Evolutionary conservation across 2,797 vertebrate genomes (phyloP), one percentile per base, ranked within the genome.

Genomic region (Eurystomus glaucurus): DNA sequence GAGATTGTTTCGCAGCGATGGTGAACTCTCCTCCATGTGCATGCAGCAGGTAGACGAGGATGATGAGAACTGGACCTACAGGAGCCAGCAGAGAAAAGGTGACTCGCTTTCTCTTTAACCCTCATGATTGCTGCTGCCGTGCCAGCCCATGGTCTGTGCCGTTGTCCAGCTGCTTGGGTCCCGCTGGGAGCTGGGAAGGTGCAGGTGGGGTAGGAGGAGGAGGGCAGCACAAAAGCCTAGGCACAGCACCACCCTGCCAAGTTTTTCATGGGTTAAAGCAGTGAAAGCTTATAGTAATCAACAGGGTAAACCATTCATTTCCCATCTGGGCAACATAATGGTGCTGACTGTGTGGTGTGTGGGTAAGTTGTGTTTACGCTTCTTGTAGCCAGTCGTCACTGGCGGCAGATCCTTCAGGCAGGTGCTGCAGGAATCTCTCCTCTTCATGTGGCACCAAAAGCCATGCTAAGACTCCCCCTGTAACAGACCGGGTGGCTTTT

Each of bases 1-100:
- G 92, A 99, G 98, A 94, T 97, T 99, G 88, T 99, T 99, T 93
- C 99, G 99, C 96, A 99, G 99, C 93, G 99, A 99, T 97, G 98
- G 97, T 19, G 99, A 99, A 70, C 99, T 99, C 94, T 89, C 97
- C 58, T 96, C 90, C n/a, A 97, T 98, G 75, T 98, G 97, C 6
- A 95, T 97, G 79, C 95, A 98, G 92, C 97, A 98, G 96, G 97
- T 98, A 90, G 98, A 98, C 1, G 97, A 98, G 8, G 98, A 98
- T 4, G 98, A 98, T 10, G 98, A 99, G n/a, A 98, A 98, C 83
- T 99, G 99, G 99, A 99, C 98, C 60, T 99, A 99, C 97, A 98
- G 98, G 64, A 99, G 98, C 62, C 99, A 98, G 80, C 98, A 98
- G 95, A 98, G 98, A 97, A 99, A 98, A 99, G 99, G 99, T 99